Base-by-base conservation (phyloP, 2,797 vertebrate species). In the Eulemur mongoz region DNA sequence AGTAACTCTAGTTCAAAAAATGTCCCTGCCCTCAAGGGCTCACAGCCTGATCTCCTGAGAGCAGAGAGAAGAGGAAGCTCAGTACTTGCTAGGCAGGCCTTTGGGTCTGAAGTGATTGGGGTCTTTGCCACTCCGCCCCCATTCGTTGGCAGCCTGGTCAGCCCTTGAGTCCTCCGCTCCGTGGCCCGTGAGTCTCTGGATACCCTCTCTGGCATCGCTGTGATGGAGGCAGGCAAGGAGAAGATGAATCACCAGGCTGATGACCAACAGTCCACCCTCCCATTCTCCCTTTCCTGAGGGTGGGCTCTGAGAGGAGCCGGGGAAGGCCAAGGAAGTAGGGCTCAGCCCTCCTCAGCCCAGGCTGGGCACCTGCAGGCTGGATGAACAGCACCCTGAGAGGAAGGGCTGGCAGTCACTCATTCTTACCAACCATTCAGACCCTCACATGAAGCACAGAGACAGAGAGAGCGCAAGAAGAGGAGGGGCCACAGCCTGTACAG, bases 131-230 rank as follows among this genome's bases (percentile, higher is more conserved):
- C 13, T 73, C 3, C 98, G 87, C 69, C 98, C 98, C 98, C 98
- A 98, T 3, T 0, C 0, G 15, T 99, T 99, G 45, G 99, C 99
- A 1, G 0, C 32, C 73, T 98, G 98, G 96, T 99, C 98, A 0
- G 88, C 96, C 0, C 0, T 85, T 0, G 97, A 89, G 89, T 99
- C 99, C 3, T 94, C 93, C 0, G 9, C 35, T 0, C 97, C 97
- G 0, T 20, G 95, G 45, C 98, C 97, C 4, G 14, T 76, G 20
- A 88, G 0, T 38, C 45, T 48, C 59, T 96, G 88, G 65, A 50
- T 1, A 4, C 0, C 0, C 32, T 99, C 98, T 96, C 99, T 98
- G 94, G 0, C 32, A 1, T 99, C 0, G 2, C 99, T 99, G 73
- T 18, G 50, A 43, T 65, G 20, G 25, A 96, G 75, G 15, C 30